These are phyloP conservation scores for Forbesichthys agassizii DNA, from an alignment of 2,113 vertebrate genomes.

Conservation along the genomic window DNA sequence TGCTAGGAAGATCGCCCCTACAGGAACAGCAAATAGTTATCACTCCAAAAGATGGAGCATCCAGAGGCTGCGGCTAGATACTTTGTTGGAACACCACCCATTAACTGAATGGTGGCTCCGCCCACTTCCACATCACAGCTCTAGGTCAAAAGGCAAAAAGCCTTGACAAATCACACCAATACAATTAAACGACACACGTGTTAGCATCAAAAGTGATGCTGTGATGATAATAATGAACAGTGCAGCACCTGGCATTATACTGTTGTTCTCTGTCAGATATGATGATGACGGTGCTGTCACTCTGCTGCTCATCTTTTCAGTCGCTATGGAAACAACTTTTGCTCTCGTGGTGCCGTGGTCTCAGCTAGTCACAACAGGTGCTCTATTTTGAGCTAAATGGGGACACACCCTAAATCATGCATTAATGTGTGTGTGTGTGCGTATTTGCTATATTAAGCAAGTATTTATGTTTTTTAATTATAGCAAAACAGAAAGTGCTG, in stretches of 20 bases:
- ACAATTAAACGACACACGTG: too few relatives aligned
- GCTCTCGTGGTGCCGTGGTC: conserved; percentile 15
- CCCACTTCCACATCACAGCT: conserved; percentile 58
- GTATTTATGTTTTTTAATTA: not conserved
- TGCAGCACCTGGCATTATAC: not conserved
- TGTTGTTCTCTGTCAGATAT: conserved; percentile 6
- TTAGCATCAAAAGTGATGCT: not conserved
- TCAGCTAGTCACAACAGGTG: conserved; percentile 30
- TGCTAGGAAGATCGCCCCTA: too few relatives aligned
- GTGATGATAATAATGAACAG: not conserved
- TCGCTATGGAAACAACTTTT: conserved; percentile 65
- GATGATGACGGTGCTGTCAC: conserved; percentile 26
- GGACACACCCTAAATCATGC: not conserved
- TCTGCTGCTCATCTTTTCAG: conserved; percentile 17
- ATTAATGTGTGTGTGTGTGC: not conserved
- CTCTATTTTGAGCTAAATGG: conserved; percentile 7
- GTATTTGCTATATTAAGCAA: not conserved
- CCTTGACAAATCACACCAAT: too few relatives aligned
- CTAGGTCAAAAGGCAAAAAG: too few relatives aligned
- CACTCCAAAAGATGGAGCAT: too few relatives aligned
- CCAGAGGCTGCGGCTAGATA: too few relatives aligned
- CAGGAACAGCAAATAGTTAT: too few relatives aligned
- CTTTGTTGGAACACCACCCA: conserved; percentile 21
- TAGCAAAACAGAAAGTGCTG: too few relatives aligned
- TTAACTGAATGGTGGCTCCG: conserved; percentile 29